These are phyloP conservation scores for Chrysolina haemoptera DNA, from an alignment of 2,888 invertebrate genomes.

Conservation along the genomic window DNA sequence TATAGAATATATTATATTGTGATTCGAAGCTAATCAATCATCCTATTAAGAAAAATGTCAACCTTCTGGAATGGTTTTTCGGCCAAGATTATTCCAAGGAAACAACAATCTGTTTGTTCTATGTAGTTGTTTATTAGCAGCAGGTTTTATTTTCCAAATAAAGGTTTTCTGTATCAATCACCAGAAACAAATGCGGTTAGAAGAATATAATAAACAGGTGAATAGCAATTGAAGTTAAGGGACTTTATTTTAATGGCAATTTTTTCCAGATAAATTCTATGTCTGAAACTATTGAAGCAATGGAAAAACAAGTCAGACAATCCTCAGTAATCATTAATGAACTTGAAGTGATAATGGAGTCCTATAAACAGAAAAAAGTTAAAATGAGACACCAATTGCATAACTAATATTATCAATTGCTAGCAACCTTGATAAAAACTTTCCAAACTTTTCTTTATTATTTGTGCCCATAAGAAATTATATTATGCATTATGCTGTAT, in stretches of 20 bases:
- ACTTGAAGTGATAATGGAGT: conserved; percentile 18
- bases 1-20: too few species aligned
- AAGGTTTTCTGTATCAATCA: conserved; percentile 58
- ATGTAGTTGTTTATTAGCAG: conserved; percentile 55
- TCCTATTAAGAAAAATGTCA: conserved; percentile 22
- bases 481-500: too few species aligned
- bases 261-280: conserved; percentile 29
- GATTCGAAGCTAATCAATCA: too few species aligned
- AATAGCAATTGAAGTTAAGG: conserved; percentile 29
- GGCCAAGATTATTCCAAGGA: conserved; percentile 17
- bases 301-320: conserved; percentile 26
- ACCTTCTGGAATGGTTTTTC: conserved; percentile 9
- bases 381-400: background rate
- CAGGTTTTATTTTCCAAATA: conserved; percentile 58
- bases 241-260: background rate
- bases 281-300: conserved; percentile 25
- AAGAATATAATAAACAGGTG: conserved; percentile 57
- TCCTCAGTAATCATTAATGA: conserved; percentile 25
- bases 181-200: conserved; percentile 56
- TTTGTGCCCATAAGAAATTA: too few species aligned
- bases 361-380: conserved; percentile 18
- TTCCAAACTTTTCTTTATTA: too few species aligned
- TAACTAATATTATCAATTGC: background rate
- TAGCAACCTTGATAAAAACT: too few species aligned
- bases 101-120: conserved; percentile 57